Base-by-base conservation (phyloP, 2,113 vertebrate genomes). In the Lonchura striata region DNA sequence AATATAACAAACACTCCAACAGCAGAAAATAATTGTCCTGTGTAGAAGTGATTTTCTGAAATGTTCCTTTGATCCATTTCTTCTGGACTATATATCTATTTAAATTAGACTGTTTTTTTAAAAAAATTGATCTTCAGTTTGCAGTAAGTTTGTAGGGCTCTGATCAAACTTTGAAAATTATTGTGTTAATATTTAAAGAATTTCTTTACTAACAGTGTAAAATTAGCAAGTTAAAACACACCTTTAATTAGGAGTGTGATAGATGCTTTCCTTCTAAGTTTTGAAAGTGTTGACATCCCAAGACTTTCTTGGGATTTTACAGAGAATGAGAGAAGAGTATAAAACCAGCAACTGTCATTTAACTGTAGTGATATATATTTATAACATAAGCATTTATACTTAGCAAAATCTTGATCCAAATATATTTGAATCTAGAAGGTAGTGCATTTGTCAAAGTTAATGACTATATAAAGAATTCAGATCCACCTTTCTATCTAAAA, bases 381-480 rank as follows among this genome's bases (percentile, higher is more conserved):
- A 72, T 54, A 96, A 59, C 20, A 69, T 84, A 94, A 92, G 86
- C 86, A 91, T 94, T 93, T 96, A 88, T 88, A 92, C 66, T 77
- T 93, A 54, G 44, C 33, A 84, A 95, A 92, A 84, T 92, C 57
- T 79, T 87, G 61, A 46, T 87, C 49, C 53, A 89, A 50, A 91
- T 96, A 82, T 79, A 91, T 71, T 89, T 85, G 50, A 92, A 83
- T 92, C 44, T 92, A 86, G 85, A 89, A 96, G 57, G 44, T 42
- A 78, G 49, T 93, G 87, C 61, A 56, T 81, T 57, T 90, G 81
- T 92, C 91, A 75, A 83, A 83, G 57, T 78, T 88, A 77, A 82
- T 88, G 60, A 81, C 69, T 80, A 28, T 64, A 75, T 39, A 65
- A 46, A 76, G 65, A 79, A 88, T 72, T 74, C 59, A 56, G 57